A percentile compares a stretch with the other conserved stretches of the same genome.
These are phyloP conservation scores for Ctenicera cuprea DNA, from an alignment of 2,888 invertebrate genomes.

Conservation along the genomic window DNA sequence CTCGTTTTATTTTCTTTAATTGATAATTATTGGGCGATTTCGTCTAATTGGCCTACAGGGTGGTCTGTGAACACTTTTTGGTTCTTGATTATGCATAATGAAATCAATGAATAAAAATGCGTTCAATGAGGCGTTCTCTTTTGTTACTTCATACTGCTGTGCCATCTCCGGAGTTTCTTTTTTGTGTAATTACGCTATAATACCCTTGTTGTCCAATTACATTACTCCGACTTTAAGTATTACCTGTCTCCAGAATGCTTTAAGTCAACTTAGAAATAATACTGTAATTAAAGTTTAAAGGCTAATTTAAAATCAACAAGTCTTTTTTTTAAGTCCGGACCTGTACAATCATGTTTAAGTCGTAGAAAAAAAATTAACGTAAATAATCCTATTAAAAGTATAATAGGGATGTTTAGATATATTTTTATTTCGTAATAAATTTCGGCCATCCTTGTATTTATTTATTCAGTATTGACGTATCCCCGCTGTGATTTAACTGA, in stretches of 20 bases:
- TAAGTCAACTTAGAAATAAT: neutral
- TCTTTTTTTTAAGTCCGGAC: conserved; percentile 1
- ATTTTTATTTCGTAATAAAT: conserved; percentile 45
- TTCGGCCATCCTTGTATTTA: conserved; percentile 48
- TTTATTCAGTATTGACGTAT: conserved; percentile 53
- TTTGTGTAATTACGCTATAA: conserved; percentile 33
- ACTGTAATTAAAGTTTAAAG: too few relatives aligned
- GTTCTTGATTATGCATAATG: conserved; percentile 42
- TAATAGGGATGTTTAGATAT: conserved; percentile 11
- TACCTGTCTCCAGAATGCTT: neutral
- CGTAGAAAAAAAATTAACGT: too few relatives aligned
- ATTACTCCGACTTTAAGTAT: conserved; percentile 7
- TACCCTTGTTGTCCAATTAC: conserved; percentile 25
- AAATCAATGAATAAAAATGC: conserved; percentile 41
- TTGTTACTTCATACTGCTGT: neutral
- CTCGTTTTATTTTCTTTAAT: conserved; percentile 68
- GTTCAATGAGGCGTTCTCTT: conserved; percentile 16
- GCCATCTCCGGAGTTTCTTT: conserved; percentile 18
- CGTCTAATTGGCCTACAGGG: conserved; percentile 70
- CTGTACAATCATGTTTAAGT: neutral
- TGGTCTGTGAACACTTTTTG: conserved; percentile 62
- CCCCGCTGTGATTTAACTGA: conserved; percentile 52
- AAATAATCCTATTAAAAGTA: neutral
- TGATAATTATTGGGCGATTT: conserved; percentile 70
- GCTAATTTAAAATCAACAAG: neutral